Percentiles rank a stretch among this genome's conserved stretches.
Conservation (phyloP, 2,113 vertebrate species). For the Ardeotis arabs region DNA sequence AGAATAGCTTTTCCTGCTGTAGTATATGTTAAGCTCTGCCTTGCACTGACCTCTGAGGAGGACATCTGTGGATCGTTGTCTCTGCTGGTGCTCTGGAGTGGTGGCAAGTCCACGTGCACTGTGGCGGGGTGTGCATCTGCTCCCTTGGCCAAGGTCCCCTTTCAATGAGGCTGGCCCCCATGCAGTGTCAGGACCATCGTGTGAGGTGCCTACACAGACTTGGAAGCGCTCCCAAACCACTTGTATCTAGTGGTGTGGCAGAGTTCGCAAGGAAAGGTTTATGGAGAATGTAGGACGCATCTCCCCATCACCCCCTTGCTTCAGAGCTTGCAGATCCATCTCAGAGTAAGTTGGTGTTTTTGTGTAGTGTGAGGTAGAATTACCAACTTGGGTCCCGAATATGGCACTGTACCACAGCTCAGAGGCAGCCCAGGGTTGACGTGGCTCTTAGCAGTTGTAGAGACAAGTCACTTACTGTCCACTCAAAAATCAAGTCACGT, state of each 20-base stretch:
- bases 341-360: background rate
- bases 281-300: background rate
- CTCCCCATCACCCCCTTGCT: background rate
- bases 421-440: accelerated
- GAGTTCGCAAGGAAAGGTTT: background rate
- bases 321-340: background rate
- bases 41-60: background rate
- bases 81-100: background rate
- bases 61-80: accelerated
- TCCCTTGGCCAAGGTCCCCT: too few relatives aligned
- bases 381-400: accelerated
- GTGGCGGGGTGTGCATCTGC: accelerated
- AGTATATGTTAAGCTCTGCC: accelerated
- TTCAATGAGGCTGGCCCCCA: accelerated
- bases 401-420: background rate
- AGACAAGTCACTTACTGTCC: background rate
- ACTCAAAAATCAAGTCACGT: background rate
- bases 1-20: background rate
- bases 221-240: accelerated
- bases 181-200: accelerated
- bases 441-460: background rate
- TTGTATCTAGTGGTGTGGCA: background rate
- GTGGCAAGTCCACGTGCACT: accelerated
- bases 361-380: background rate
- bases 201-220: accelerated